Base-by-base conservation (phyloP, 1,140 invertebrate genomes). In the Eciton burchellii region DNA sequence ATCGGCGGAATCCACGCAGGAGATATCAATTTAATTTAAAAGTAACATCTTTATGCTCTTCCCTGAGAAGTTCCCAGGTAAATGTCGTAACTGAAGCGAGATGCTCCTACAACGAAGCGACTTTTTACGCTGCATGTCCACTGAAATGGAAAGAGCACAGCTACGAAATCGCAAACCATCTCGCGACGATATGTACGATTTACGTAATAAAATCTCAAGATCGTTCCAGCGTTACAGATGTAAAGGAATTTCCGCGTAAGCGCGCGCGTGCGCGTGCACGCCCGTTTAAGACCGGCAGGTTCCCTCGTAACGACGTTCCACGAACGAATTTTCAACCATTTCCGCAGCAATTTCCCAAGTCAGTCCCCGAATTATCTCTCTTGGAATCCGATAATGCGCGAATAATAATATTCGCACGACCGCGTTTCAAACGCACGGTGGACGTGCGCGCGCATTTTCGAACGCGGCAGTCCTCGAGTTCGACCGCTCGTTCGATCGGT, bases 401-500 rank as follows among this genome's bases (percentile, higher is more conserved):
- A 74, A 21, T 74, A 62, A 62, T 43, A 66, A 66, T 41, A 14
- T 77, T n/a, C 19, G 60, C 21, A 21, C 14, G 3, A 24, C 5
- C 29, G 21, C 41, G 24, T 66, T n/a, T 49, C 45, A 74, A 74
- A 62, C 62, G 24, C 71, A 47, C 29, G 24, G 12, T 8, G 26
- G 35, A 68, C n/a, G 11, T 54, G 49, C n/a, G n/a, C n/a, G n/a
- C n/a, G n/a, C n/a, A n/a, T n/a, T n/a, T n/a, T n/a, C n/a, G 56
- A 45, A 65, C 16, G 35, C 71, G 47, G 5, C 43, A 19, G 11
- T 19, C 66, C 16, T 54, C 26, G 81, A 85, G 74, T 82, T 85
- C 35, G 68, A 81, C 60, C 70, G 60, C 60, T 8, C 56, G 41
- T 71, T 84, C 81, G 26, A 74, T 68, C 68, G 68, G 11, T 8